phyloP scores from a whole-genome alignment of 2,888 invertebrate genomes.

The Acholoe squamosa region DNA sequence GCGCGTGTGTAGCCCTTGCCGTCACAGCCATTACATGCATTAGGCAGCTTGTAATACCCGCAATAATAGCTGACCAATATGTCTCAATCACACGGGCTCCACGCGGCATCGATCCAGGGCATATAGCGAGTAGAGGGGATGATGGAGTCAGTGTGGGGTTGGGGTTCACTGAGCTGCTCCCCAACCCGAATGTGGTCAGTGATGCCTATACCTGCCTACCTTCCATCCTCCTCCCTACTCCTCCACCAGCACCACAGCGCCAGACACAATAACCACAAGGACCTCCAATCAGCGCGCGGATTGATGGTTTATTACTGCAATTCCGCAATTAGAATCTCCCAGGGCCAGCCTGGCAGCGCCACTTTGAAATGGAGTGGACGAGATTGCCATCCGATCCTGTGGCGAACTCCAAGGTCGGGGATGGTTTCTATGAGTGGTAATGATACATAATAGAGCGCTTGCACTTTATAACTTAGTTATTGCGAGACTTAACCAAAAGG shows the following conservation, averaged over 20 bases:
- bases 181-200: no score
- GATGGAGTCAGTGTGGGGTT: neutral
- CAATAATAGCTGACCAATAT: slow-evolving; percentile 49
- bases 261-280: no score
- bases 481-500: slow-evolving; percentile 1
- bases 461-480: neutral
- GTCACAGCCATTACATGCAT: slow-evolving; percentile 49
- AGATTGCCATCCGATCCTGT: neutral
- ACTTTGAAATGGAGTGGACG: neutral
- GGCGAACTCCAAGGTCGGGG: neutral
- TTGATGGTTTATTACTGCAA: neutral
- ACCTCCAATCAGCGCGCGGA: no score
- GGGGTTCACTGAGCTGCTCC: neutral
- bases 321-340: slow-evolving; percentile 27
- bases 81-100: slow-evolving; percentile 45
- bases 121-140: neutral
- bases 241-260: no score
- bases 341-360: neutral
- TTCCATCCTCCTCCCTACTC: no score
- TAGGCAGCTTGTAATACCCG: slow-evolving; percentile 45
- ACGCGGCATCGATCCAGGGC: neutral
- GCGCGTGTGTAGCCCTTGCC: neutral
- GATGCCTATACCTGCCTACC: no score
- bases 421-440: neutral
- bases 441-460: slow-evolving; percentile 15